Base-by-base conservation (phyloP, 92 coral and sea anemone species). In the Chrysogorgia sp. region DNA sequence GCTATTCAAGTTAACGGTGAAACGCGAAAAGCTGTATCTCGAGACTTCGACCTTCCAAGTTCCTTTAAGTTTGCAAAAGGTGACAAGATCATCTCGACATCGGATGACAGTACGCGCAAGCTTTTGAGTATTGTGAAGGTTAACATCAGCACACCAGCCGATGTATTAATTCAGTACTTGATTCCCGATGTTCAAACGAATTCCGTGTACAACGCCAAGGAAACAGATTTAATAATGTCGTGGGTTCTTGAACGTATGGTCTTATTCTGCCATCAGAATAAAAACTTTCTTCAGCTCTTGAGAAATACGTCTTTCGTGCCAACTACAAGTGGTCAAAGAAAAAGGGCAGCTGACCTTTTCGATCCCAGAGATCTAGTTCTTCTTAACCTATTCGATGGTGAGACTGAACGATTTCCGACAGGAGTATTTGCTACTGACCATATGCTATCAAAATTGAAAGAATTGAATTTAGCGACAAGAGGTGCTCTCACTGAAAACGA, bases 191-290 rank as follows among this genome's bases (percentile, higher is more conserved):
- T 85, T 23, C 30, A 64, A 1, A 14, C 3, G 19, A 41, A 40
- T 30, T 71, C 28, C 15, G 66, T 63, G 50, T 34, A 74, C 22
- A 28, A 21, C 15, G 19, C 28, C 13, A 61, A 78, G 10, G 49
- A 33, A 32, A 60, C 57, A 10, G 43, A 65, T 7, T 25, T 79
- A 0, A 41, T 91, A 48, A 91, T 91, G 96, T 26, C 63, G 67
- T 91, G 90, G 92, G 88, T 86, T 10, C 92, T 91, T 40, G 77
- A 65, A 21, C 67, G 86, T 10, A 66, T 85, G 72, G 56, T 45
- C 55, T 30, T 64, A 5, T 83, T 86, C 71, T 50, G 69, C n/a
- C 58, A 19, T 22, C 84, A 88, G 58, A 59, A 79, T 19, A 1
- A 19, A 40, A 6, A 49, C 40, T 86, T 91, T 60, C 17, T 24